Base-by-base conservation (phyloP, 2,797 vertebrate genomes). In the Miichthys miiuy region DNA sequence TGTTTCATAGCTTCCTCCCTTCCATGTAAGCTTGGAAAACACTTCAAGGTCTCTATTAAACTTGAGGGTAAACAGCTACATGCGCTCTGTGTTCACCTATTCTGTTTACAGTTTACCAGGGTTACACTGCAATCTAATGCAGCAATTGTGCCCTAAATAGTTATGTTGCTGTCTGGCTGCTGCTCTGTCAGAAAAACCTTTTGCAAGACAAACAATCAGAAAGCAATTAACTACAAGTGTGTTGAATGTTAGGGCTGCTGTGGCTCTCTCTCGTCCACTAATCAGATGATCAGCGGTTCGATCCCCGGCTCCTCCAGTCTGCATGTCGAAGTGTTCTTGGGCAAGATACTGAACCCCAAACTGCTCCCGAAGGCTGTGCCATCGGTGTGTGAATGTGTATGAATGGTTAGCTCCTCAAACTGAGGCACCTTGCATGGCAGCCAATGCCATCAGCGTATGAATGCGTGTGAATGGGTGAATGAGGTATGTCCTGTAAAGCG, bases 11-110 rank as follows among this genome's bases (percentile, higher is more conserved):
- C 64, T 46, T 67, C 67, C 64, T 73, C 55, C 68, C 64, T 78
- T 55, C 67, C 60, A 38, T 66, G 65, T 71, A 68, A 72, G 75
- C 79, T 82, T 76, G 69, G 65, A 71, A 87, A 85, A 89, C 73
- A 76, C 67, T 79, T 83, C 64, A 82, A 80, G 75, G 79, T 88
- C 76, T 82, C 55, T 21, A 13, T 69, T 78, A 67, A 88, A 90
- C 77, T 70, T 69, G 51, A 77, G 77, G 60, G 60, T 86, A 80
- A 90, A 77, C 52, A 58, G 68, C 64, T 63, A 27, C 41, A 72
- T 14, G 20, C 30, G 47, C 54, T 78, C 68, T 63, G 67, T n/a
- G 70, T 51, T 71, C 72, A 81, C 62, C 55, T 71, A 3, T 72
- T 83, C 64, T 68, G 44, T 74, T 80, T 54, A 41, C 25, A 68